Evolutionary conservation across 2,113 vertebrate species (phyloP), one percentile per base, ranked within the genome.

Genomic region (Platycercus adscitus): DNA sequence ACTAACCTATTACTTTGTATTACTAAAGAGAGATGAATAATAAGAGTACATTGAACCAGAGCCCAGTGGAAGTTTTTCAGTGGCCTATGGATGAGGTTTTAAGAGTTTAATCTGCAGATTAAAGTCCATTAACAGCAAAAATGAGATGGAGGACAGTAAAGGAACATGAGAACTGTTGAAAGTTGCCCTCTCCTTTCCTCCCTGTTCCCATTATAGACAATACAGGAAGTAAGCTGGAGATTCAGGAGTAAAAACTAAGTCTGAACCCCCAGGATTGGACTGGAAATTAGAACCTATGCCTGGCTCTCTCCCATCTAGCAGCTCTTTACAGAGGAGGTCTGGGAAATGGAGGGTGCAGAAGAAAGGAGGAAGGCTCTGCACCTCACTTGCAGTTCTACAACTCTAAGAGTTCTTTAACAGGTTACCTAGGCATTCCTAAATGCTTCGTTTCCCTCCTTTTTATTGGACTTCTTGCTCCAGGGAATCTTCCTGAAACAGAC

Each of bases 181-280:
- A 53, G 3, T 52, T 31, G 70, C 3, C 7, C 4, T 37, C 2
- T 71, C 29, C 6, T 13, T n/a, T 23, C 11, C 18, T 39, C 7
- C 9, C 20, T 0, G 1, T 43, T 5, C 21, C 23, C 1, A 0
- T 31, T 73, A 13, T 19, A 69, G 23, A 78, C 29, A 17, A 37
- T 10, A 43, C 26, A 70, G 44, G 15, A 81, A 47, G 13, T 25
- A 15, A 73, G 6, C 24, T 56, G 16, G 11, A 68, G 18, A 41
- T 47, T 61, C 24, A 52, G 28, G 18, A 78, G 5, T 4, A 21
- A 87, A 88, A 89, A 9, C 19, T 21, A 56, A 77, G 14, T 28
- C 64, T 66, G n/a, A 52, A 77, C 0, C 5, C 3, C 2, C 28
- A 46, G 20, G 1, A 1, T 12, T 88, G 41, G 12, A 60, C 15